Base-by-base conservation (phyloP, 2,113 vertebrate genomes). In the Psilopsiagon aurifrons region DNA sequence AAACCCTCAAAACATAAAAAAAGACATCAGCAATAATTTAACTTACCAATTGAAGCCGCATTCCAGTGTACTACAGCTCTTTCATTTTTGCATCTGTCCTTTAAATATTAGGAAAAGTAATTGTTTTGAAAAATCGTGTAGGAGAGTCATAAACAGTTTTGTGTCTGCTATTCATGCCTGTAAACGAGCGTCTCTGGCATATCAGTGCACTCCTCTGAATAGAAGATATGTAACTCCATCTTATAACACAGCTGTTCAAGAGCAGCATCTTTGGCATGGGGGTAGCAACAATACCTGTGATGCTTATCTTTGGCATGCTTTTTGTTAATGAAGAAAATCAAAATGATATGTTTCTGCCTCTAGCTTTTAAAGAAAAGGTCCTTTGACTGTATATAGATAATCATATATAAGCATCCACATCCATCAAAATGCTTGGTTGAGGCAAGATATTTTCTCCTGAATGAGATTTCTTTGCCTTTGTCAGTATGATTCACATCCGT, bases 391-490 rank as follows among this genome's bases (percentile, higher is more conserved):
- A 33, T 52, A 78, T 57, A 91, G 79, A 89, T 71, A 85, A 73
- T 37, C 31, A 39, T 37, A 39, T 18, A n/a, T 46, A 89, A 84
- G 12, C 33, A 68, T 37, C 17, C 25, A 79, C 31, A n/a, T 47
- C n/a, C 39, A 71, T 69, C 37, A 77, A 39, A 84, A 68, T 52
- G 20, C 71, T 83, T 86, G 88, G 39, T 55, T 60, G 51, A 86
- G 51, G 64, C 16, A 64, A 68, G 31, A 69, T 62, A 31, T 49
- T 76, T 86, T 62, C 81, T 74, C 71, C 60, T 91, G 73, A 95
- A 93, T 71, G 86, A 41, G 35, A 60, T 84, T 79, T 69, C 63
- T 94, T 92, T 60, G 44, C 62, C 82, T 92, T 89, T 94, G 55
- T 86, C 68, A 52, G 43, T 44, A 63, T 83, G 82, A 94, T 74